Conservation (phyloP, 2,888 invertebrate genomes). For the Ecliptopera silaceata region DNA sequence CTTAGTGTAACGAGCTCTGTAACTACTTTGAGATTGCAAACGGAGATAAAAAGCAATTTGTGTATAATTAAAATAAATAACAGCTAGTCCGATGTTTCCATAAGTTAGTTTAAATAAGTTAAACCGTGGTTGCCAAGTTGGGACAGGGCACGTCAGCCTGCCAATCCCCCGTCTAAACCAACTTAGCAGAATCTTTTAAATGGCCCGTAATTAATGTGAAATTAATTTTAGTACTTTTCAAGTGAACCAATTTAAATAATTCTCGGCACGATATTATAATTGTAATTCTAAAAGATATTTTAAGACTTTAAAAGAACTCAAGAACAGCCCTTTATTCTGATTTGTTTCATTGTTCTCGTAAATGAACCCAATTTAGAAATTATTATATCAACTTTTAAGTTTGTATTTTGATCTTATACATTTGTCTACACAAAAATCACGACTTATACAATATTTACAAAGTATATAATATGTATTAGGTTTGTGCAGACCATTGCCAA, state of each 20-base stretch:
- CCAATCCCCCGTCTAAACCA: slow-evolving; percentile 25
- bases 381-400: slow-evolving; percentile 52
- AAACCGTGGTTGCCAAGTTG: slow-evolving; percentile 1
- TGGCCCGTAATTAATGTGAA: slow-evolving; percentile 28
- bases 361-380: slow-evolving; percentile 65
- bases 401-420: slow-evolving; percentile 9
- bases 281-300: slow-evolving; percentile 46
- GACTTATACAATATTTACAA: too few species aligned
- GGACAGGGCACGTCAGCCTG: slow-evolving; percentile 19
- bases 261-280: slow-evolving; percentile 29
- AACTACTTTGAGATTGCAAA: not conserved
- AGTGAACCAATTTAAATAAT: slow-evolving; percentile 36
- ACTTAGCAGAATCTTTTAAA: slow-evolving; percentile 28
- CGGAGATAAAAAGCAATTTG: not conserved
- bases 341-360: slow-evolving; percentile 64
- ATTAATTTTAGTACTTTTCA: slow-evolving; percentile 34
- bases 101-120: not conserved
- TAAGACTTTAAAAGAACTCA: slow-evolving; percentile 55
- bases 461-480: too few species aligned
- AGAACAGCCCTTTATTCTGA: slow-evolving; percentile 63
- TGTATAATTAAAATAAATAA: not conserved
- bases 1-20: slow-evolving; percentile 2
- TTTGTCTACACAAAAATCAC: too few species aligned
- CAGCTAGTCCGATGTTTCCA: not conserved
- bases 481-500: too few species aligned